Evolutionary conservation across 1,140 invertebrate genomes (phyloP).

Genomic region (Megalopta genalis): DNA sequence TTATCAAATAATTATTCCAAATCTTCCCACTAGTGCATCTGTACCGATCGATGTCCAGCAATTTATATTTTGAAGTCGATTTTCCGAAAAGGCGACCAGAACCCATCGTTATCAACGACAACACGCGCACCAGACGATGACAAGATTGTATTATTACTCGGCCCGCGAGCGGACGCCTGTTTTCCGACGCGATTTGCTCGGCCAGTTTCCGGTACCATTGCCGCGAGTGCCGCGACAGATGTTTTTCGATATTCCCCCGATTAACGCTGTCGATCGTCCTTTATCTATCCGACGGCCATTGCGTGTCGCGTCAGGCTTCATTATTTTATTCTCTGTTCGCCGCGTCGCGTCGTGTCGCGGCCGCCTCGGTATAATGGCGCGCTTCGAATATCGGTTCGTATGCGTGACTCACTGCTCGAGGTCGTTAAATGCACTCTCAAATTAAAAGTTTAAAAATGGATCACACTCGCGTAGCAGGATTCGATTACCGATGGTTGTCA

Average conservation of each 20-base stretch:
- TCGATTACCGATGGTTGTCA: too few species aligned
- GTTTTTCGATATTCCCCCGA: conserved; percentile 32
- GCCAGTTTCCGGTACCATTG: conserved; percentile 24
- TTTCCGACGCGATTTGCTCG: conserved; percentile 20
- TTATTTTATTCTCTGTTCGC: conserved; percentile 11
- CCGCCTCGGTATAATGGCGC: neutral
- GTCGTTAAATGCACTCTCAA: neutral
- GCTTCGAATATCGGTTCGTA: neutral
- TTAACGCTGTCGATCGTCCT: conserved; percentile 17
- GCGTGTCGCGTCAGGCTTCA: conserved; percentile 22
- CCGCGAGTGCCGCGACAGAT: neutral
- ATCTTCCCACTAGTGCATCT: neutral
- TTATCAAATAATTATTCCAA: too few species aligned
- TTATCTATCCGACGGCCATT: conserved; percentile 7
- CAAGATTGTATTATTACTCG: conserved; percentile 64
- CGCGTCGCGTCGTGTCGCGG: neutral
- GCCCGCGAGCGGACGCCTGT: neutral
- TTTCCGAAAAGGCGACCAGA: conserved; percentile 25
- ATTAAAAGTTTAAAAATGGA: neutral
- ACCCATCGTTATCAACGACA: conserved; percentile 68
- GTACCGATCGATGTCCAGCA: conserved; percentile 54
- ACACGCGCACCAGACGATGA: conserved; percentile 61
- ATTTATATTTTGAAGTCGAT: conserved; percentile 50
- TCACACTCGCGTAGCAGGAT: too few species aligned
- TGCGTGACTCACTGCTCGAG: neutral